Base-by-base conservation (phyloP, 2,888 invertebrate species). In the Axea sp. region DNA sequence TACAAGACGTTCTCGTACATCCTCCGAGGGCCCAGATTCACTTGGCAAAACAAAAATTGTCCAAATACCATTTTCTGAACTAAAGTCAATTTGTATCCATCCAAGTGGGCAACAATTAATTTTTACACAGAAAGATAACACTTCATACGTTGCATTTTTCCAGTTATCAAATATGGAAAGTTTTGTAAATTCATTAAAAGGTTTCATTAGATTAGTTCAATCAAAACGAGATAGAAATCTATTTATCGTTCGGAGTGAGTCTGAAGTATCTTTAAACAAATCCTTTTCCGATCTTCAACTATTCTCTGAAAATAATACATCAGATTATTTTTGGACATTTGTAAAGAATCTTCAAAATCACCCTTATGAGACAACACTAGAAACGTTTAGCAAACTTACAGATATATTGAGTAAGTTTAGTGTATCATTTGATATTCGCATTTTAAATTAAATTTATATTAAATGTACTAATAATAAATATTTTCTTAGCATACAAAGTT, bases 251-350 rank as follows among this genome's bases (percentile, higher is more conserved):
- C 89, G 93, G 0, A 92, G 93, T 67, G 90, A 91, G 8, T 90
- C 90, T 67, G 87, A 88, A 0, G 92, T 93, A 77, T 90, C 92
- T 5, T 86, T 97, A 73, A 93, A 93, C 77, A 92, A 92, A 83
- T 96, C 97, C 0, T 97, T 98, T 84, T 95, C 95, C 1, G 96
- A 96, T 79, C 87, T 97, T 73, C 93, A 96, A 83, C 90, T 98
- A 68, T 94, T 94, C 83, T 91, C 92, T 9, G 94, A 94, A 28
- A 68, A 19, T 79, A 60, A 68, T 79, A 90, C 91, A 0, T 90
- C 91, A 0, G 91, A 92, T 81, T 91, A 91, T 22, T 91, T 93
- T 0, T 93, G 93, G 93, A 90, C 89, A 69, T 89, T 92, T 78
- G 87, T 91, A 12, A 89, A 89, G 77, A 91, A 90, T 82, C 88